These are phyloP conservation scores for Catamblyrhynchus diadema DNA, from an alignment of 2,797 vertebrate genomes.

Conservation along the genomic window DNA sequence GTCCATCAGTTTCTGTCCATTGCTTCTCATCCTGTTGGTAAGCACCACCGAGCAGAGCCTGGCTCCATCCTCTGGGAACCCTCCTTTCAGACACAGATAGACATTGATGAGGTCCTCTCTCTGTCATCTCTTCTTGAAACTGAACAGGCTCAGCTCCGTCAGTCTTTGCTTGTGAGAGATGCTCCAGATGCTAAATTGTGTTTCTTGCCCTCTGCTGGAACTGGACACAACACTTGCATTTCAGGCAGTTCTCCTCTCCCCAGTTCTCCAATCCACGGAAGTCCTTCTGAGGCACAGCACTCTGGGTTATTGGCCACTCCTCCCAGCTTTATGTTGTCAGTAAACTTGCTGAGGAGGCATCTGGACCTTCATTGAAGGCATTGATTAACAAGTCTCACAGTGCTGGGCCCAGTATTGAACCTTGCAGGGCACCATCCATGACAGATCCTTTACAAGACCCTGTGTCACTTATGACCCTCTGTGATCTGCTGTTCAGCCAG, in stretches of 20 bases:
- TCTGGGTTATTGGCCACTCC: neutral
- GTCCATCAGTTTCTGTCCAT: neutral
- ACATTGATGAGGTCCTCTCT: neutral
- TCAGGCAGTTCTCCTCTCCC: neutral
- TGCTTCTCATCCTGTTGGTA: neutral
- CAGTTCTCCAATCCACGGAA: neutral
- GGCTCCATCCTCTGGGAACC: neutral
- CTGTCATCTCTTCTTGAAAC: neutral
- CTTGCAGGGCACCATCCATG: neutral
- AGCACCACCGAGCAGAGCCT: neutral
- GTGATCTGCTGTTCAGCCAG: neutral
- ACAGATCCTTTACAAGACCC: too few species aligned
- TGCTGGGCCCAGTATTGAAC: neutral
- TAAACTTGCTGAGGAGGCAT: neutral
- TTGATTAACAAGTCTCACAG: neutral
- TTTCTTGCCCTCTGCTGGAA: neutral
- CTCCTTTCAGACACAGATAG: neutral
- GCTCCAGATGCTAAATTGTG: accelerated
- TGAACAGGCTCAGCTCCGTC: neutral
- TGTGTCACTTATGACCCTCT: neutral
- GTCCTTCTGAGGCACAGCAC: neutral
- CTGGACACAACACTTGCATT: neutral
- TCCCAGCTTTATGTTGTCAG: neutral
- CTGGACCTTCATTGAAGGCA: neutral
- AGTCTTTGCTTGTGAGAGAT: neutral